Evolutionary conservation across 2,797 vertebrate species (phyloP), one percentile per base, ranked within the genome.

Genomic region (Rousettus madagascariensis): DNA sequence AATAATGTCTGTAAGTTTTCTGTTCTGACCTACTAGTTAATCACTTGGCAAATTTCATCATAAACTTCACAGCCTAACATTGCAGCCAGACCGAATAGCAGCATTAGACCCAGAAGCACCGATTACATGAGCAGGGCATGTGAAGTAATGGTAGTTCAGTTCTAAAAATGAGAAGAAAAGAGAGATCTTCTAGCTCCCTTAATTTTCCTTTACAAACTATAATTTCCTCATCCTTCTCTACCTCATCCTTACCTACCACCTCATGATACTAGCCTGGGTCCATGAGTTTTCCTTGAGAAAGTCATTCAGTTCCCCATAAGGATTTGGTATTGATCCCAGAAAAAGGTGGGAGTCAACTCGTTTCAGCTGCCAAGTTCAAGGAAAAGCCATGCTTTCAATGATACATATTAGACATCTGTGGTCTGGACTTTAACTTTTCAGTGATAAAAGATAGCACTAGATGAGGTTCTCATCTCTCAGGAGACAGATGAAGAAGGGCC

Each of bases 301-400:
- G 74, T 41, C 80, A 83, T 93, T 75, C 36, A 24, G 5, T 1
- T 92, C 61, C 66, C 78, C 36, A 12, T 10, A 71, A 38, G 94
- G 63, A 97, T 88, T 85, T 95, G 90, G 53, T 86, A 53, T 38
- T 75, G 65, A 84, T 89, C 78, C 90, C 43, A 84, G 8, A 71
- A 78, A 68, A 91, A 63, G 91, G 38, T 3, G 6, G 15, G 55
- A 93, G 66, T 83, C 55, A 55, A 87, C 72, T 49, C 68, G 93
- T 46, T 51, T 86, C 30, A 22, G 80, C 61, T 82, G 36, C 57
- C 66, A 90, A 90, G 72, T 74, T 77, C 59, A 79, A 30, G 57
- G 77, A 78, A 89, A 87, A 93, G 80, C 16, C 26, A 68, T 43
- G 68, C 33, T 96, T 95, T 79, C 49, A 53, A 46, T 41, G 38